Percentiles rank a stretch among this genome's conserved stretches.
Evolutionary conservation across 2,888 invertebrate species (phyloP).

Genomic region (Pterobdella sp.): DNA sequence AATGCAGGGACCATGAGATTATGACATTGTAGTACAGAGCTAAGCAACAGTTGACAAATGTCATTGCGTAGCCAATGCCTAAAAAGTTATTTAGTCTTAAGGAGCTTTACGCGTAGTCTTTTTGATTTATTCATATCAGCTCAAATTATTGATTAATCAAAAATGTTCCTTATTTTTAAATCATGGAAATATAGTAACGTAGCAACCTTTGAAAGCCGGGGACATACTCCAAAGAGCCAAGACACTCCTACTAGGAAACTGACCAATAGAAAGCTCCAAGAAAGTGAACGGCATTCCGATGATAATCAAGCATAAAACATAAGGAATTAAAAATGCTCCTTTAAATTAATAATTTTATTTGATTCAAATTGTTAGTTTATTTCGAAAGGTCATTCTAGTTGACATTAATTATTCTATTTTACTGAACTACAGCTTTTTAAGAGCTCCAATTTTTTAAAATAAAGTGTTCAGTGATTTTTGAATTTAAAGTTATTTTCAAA

Average conservation of each 20-base stretch:
- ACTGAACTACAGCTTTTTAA: too few relatives aligned
- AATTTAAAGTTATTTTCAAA: too few relatives aligned
- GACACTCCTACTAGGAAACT: conserved; percentile 34
- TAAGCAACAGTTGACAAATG: conserved; percentile 46
- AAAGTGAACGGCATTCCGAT: conserved; percentile 34
- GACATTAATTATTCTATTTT: too few relatives aligned
- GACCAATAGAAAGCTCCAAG: conserved; percentile 33
- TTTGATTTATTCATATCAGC: too few relatives aligned
- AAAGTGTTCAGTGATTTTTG: too few relatives aligned
- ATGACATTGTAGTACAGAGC: conserved; percentile 51
- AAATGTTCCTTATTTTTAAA: conserved; percentile 20
- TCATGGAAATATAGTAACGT: not conserved
- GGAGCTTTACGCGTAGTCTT: too few relatives aligned
- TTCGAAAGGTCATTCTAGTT: too few relatives aligned
- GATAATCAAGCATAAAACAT: conserved; percentile 30
- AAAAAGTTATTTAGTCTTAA: too few relatives aligned
- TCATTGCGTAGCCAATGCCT: conserved; percentile 50
- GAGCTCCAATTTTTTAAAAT: too few relatives aligned
- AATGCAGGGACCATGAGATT: conserved; percentile 48
- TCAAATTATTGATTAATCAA: not conserved
- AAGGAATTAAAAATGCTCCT: conserved; percentile 36
- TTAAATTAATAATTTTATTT: not conserved
- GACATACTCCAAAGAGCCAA: conserved; percentile 32
- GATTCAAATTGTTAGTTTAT: too few relatives aligned
- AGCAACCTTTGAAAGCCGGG: conserved; percentile 33